Conservation (phyloP, 2,797 vertebrate species). For the Mormyrops boulengeri region DNA sequence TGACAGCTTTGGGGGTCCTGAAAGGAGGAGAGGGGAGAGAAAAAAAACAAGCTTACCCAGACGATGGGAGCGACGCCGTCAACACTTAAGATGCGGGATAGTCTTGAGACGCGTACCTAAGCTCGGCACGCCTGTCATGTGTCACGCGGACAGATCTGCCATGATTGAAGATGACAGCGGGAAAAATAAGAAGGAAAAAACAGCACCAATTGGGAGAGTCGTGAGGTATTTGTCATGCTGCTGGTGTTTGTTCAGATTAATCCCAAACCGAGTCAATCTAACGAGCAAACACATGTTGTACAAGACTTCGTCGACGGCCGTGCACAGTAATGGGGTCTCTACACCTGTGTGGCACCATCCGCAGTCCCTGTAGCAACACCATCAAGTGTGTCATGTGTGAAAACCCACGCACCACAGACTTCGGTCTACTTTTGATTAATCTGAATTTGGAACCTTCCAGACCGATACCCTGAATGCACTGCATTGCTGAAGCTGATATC, state of each 20-base stretch:
- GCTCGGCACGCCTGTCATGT: constrained; percentile 41
- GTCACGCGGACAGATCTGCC: constrained; percentile 27
- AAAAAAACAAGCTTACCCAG: constrained; percentile 1
- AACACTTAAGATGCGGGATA: constrained; percentile 32
- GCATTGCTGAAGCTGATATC: constrained; percentile 27
- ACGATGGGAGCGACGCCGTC: constrained; percentile 4
- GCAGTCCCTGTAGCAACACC: background rate
- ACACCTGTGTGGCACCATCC: background rate
- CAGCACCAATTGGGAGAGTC: constrained; percentile 22
- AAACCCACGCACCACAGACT: background rate
- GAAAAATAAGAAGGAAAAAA: background rate
- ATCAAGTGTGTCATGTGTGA: background rate
- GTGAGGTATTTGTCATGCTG: constrained; percentile 11
- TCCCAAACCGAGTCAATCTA: constrained; percentile 29
- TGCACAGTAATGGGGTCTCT: background rate
- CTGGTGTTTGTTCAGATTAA: constrained; percentile 29
- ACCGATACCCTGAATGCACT: constrained; percentile 41
- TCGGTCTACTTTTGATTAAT: constrained; percentile 45
- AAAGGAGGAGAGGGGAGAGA: background rate
- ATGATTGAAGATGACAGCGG: constrained; percentile 23
- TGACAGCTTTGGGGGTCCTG: constrained; percentile 45
- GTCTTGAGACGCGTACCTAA: constrained; percentile 32
- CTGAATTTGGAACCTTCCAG: constrained; percentile 49
- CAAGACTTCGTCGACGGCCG: background rate
- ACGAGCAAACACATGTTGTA: constrained; percentile 23